Conservation (phyloP, 1,140 invertebrate species). For the Drosophila ironensis region DNA sequence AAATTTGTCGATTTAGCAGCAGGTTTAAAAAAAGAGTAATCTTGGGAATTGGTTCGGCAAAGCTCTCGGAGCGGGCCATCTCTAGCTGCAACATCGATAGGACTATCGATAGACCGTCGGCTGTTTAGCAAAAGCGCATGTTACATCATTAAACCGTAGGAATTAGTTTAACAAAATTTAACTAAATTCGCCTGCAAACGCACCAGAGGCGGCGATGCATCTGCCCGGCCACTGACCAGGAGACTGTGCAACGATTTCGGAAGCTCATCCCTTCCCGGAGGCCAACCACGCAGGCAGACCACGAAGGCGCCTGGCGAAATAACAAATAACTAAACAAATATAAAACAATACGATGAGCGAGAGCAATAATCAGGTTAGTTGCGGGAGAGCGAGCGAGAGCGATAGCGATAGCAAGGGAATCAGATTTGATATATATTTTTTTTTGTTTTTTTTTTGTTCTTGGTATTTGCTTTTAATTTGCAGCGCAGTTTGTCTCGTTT, state of each 20-base stretch:
- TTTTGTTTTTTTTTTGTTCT: not conserved
- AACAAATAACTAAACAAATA: conserved; percentile 31
- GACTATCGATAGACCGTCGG: not conserved
- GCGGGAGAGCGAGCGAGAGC: not conserved
- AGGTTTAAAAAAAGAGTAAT: not conserved
- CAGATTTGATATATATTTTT: not conserved
- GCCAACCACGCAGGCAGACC: not conserved
- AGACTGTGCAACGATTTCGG: conserved; percentile 16
- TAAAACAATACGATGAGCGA: conserved; percentile 67
- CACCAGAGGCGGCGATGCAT: conserved; percentile 30
- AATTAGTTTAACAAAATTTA: conserved; percentile 35
- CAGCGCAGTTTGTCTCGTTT: conserved; percentile 35
- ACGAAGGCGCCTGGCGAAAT: no score
- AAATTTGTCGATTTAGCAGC: no score
- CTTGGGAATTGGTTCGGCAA: not conserved
- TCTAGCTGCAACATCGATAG: not conserved
- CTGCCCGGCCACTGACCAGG: conserved; percentile 7
- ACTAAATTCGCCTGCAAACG: not conserved
- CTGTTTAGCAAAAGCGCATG: conserved; percentile 12
- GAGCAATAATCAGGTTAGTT: conserved; percentile 69
- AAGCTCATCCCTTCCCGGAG: no score
- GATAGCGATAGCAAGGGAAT: not conserved
- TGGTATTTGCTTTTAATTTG: no score
- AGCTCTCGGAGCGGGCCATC: not conserved
- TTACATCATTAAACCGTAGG: conserved; percentile 55